Evolutionary conservation across 1,140 invertebrate species (phyloP), one percentile per base, ranked within the genome.

Genomic region (Oryzaephilus surinamensis): DNA sequence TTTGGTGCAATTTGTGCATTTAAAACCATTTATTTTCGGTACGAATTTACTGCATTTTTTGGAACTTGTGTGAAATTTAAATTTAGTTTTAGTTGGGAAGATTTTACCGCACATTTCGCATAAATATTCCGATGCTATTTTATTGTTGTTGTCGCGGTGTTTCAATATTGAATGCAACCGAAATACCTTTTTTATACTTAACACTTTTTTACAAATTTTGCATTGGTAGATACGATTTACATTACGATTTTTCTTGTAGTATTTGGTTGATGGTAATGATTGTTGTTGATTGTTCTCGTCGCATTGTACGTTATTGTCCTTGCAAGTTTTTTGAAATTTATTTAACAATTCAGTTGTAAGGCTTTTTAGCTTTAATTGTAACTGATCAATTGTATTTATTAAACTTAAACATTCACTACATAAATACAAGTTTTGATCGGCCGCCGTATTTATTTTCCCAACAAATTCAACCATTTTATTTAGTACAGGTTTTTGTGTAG

Each of bases 401-500:
- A 24, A 10, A 24, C 11, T 24, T 11, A 24, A 24, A 24, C n/a
- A n/a, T n/a, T n/a, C 43, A 47, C 50, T 52, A 30, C 58, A 60
- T 12, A 60, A 33, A 44, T 57, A 54, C 37, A 48, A 50, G n/a
- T 20, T 44, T 28, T 46, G 32, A 14, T 35, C n/a, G n/a, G n/a
- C n/a, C n/a, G n/a, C n/a, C n/a, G n/a, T 43, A 30, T 33, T 8
- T 15, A 57, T 38, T 32, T 38, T 44, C 4, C 49, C 49, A 13
- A 58, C 36, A 35, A 60, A 26, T 29, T 50, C 35, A 16, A 24
- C 31, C 18, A 60, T 46, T 46, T 57, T 60, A n/a, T 42, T 32
- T 19, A 41, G 41, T 6, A 60, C 52, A 2, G 54, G 50, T 31
- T 42, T 49, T 41, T 60, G 56, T n/a, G 50, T 49, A 13, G 50